A percentile compares a stretch with the other conserved stretches of the same genome.
Conservation (phyloP, 2,797 vertebrate genomes). For the Cynopterus sphinx region DNA sequence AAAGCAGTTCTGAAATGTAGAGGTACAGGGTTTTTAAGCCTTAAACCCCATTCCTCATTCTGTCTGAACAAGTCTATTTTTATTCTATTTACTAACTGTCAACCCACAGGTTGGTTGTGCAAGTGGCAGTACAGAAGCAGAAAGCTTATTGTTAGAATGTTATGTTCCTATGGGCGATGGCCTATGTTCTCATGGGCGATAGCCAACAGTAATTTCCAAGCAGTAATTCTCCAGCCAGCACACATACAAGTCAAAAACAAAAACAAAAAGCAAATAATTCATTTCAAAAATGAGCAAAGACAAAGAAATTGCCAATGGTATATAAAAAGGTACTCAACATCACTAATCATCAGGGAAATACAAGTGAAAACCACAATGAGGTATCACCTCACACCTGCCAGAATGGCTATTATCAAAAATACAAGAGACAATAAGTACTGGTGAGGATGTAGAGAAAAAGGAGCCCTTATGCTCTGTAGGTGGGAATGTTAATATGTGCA, state of each 20-base stretch:
- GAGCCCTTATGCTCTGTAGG: not conserved
- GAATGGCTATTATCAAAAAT: not conserved
- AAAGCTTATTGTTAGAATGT: too few species aligned
- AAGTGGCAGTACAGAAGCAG: too few species aligned
- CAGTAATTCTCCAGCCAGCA: too few species aligned
- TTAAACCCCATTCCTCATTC: too few species aligned
- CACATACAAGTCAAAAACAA: not conserved
- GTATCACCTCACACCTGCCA: not conserved
- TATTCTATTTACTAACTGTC: too few species aligned
- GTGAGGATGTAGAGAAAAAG: not conserved
- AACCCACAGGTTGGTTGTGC: too few species aligned
- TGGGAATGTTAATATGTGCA: not conserved
- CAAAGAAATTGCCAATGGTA: not conserved
- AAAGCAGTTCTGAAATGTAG: too few species aligned
- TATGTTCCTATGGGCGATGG: too few species aligned
- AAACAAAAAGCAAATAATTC: not conserved
- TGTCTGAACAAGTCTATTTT: too few species aligned
- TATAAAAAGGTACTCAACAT: not conserved
- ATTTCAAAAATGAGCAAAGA: not conserved
- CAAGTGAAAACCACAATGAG: not conserved
- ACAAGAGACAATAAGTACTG: not conserved
- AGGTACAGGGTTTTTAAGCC: too few species aligned
- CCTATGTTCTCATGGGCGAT: too few species aligned
- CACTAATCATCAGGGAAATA: not conserved
- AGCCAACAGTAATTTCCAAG: too few species aligned